Base-by-base conservation (phyloP, 2,797 vertebrate species). In the Rhinophrynus dorsalis region DNA sequence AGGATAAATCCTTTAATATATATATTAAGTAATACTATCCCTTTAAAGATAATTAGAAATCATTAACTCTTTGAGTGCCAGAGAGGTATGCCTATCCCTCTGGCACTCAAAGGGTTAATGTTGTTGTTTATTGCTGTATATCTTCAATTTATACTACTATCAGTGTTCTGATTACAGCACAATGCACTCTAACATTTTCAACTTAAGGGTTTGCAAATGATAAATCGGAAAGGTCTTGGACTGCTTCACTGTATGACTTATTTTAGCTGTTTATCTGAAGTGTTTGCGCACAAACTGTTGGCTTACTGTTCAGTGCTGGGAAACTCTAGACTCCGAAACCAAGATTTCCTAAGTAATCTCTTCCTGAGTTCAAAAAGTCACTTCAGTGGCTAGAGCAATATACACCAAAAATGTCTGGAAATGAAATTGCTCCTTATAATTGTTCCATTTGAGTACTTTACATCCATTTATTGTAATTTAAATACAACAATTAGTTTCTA, bases 291-390 rank as follows among this genome's bases (percentile, higher is more conserved):
- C 12, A 56, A 60, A 3, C 30, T 50, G 13, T 73, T 61, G 78
- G 69, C 51, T 74, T 61, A 18, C 15, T 70, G 26, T 71, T 33
- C 15, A 52, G 35, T 18, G 33, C 45, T 75, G 54, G 17, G 45
- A 57, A 77, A 50, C 64, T 71, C 6, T 27, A 60, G 3, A 1
- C 5, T 57, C 70, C 59, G 67, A 42, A 54, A 48, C 45, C 40
- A 64, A 48, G 30, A 63, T 1, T 0, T 69, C 72, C 20, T 74
- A 59, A 57, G 15, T 65, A 40, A 69, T 81, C 63, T 47, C 37
- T 69, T 63, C 78, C 64, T 15, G 24, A 71, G 72, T 71, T 71
- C 60, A 64, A 42, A 58, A 72, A 58, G 68, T 65, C 61, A 72
- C 13, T 10, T 15, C 37, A 72, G n/a, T 32, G 29, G 42, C 45